These are phyloP conservation scores for Chrysocyon brachyurus DNA, from an alignment of 2,797 vertebrate species.

Conservation along the genomic window DNA sequence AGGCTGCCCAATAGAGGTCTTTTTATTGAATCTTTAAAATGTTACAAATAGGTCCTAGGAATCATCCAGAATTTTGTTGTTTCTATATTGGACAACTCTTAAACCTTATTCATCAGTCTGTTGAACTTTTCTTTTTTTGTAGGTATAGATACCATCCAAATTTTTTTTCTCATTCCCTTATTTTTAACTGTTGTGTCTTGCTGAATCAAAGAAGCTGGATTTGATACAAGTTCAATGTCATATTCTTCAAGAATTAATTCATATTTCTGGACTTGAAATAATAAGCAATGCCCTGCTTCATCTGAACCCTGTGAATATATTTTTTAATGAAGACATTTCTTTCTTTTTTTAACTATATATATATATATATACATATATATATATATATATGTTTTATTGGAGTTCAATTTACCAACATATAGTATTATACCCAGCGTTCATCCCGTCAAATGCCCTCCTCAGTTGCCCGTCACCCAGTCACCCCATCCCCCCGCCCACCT, in stretches of 20 bases:
- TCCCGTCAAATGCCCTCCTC: too few species aligned
- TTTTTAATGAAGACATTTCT: neutral
- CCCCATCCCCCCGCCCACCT: too few species aligned
- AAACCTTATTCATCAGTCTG: neutral
- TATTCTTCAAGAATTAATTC: constrained; percentile 8
- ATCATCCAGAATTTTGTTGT: neutral
- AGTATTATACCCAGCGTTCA: too few species aligned
- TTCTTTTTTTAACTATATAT: too few species aligned
- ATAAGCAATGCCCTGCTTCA: neutral
- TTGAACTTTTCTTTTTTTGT: neutral
- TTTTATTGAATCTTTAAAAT: neutral
- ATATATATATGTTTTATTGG: too few species aligned
- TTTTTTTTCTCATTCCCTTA: neutral
- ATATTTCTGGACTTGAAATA: neutral
- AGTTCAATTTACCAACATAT: too few species aligned
- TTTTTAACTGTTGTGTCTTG: neutral
- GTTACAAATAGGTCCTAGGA: neutral
- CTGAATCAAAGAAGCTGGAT: neutral
- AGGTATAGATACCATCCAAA: neutral
- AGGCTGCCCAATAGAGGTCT: too few species aligned
- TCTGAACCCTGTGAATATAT: neutral
- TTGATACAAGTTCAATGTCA: neutral
- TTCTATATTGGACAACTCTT: neutral
- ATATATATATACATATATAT: too few species aligned
- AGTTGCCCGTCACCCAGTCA: too few species aligned